These are phyloP conservation scores for Caranx ignobilis DNA, from an alignment of 2,113 vertebrate genomes.

Conservation along the genomic window DNA sequence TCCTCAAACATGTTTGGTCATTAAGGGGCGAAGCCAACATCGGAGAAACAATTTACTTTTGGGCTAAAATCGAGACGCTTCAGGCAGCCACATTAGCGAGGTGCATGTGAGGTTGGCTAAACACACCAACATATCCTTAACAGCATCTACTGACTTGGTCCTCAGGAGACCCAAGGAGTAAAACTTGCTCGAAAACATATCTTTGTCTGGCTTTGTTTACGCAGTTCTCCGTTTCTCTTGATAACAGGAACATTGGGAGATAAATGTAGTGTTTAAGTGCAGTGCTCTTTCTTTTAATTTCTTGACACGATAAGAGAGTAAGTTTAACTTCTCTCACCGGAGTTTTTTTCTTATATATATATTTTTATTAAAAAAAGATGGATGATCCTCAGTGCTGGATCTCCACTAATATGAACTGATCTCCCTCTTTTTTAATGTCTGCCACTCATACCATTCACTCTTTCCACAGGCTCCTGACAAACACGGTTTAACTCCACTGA, in stretches of 20 bases:
- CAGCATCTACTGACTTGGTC: neutral
- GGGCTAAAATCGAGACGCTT: no score
- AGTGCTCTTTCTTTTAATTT: conserved; percentile 16
- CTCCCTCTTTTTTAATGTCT: neutral
- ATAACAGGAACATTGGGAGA: neutral
- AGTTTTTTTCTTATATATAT: conserved; percentile 5
- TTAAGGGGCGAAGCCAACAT: neutral
- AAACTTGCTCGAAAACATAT: neutral
- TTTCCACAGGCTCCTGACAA: conserved; percentile 91
- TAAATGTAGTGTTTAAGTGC: conserved; percentile 28
- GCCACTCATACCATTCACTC: neutral
- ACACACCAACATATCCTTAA: neutral
- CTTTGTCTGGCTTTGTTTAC: neutral
- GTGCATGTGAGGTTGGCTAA: neutral
- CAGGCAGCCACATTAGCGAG: neutral
- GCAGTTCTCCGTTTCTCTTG: neutral
- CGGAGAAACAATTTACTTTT: neutral
- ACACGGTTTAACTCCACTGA: conserved; percentile 93
- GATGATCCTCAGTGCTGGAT: conserved; percentile 8
- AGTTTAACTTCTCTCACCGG: conserved; percentile 3
- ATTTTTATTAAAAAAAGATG: conserved; percentile 7
- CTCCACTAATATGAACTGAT: neutral
- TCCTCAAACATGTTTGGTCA: neutral
- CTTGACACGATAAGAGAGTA: conserved; percentile 36
- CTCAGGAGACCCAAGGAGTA: neutral